A percentile compares a stretch with the other conserved stretches of the same genome.
Evolutionary conservation across 2,888 invertebrate species (phyloP).

Genomic region (Stenurella melanura): DNA sequence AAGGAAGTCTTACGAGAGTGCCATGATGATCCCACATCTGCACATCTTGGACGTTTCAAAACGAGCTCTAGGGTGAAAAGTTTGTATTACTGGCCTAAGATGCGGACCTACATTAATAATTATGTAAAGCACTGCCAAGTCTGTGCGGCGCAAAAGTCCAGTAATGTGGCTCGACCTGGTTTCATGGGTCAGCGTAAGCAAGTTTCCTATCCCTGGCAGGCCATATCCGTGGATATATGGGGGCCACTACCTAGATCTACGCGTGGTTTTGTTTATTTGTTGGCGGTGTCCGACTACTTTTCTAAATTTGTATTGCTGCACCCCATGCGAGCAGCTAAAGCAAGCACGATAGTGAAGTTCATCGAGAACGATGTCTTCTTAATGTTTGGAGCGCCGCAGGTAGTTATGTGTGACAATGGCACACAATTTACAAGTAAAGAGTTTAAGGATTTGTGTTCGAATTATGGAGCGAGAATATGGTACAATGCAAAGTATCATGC

Average conservation of each 20-base stretch:
- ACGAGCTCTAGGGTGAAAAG: not conserved
- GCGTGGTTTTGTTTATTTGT: slow-evolving; percentile 40
- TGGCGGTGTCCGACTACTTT: slow-evolving; percentile 43
- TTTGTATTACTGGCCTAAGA: not conserved
- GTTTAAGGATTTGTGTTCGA: slow-evolving; percentile 35
- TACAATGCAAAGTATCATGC: slow-evolving; percentile 60
- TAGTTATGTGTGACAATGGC: no score
- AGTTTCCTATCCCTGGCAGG: slow-evolving; percentile 7
- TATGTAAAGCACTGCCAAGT: slow-evolving; percentile 3
- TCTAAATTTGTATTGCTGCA: slow-evolving; percentile 36
- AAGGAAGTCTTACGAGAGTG: not conserved
- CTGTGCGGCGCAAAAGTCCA: slow-evolving; percentile 12
- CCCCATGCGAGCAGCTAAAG: slow-evolving; percentile 40
- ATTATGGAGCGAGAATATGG: slow-evolving; percentile 41
- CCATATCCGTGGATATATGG: slow-evolving; percentile 1
- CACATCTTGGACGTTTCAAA: not conserved
- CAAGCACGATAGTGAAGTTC: slow-evolving; percentile 34
- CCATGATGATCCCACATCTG: not conserved
- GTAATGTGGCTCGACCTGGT: not conserved
- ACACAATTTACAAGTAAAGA: slow-evolving; percentile 37
- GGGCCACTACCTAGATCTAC: slow-evolving; percentile 48
- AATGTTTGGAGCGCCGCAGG: slow-evolving; percentile 47
- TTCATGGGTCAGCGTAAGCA: slow-evolving; percentile 2
- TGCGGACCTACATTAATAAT: slow-evolving; percentile 10
- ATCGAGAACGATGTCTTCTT: slow-evolving; percentile 42